Evolutionary conservation across 2,888 invertebrate genomes (phyloP), one percentile per base, ranked within the genome.

Genomic region (Dryococelus australis): DNA sequence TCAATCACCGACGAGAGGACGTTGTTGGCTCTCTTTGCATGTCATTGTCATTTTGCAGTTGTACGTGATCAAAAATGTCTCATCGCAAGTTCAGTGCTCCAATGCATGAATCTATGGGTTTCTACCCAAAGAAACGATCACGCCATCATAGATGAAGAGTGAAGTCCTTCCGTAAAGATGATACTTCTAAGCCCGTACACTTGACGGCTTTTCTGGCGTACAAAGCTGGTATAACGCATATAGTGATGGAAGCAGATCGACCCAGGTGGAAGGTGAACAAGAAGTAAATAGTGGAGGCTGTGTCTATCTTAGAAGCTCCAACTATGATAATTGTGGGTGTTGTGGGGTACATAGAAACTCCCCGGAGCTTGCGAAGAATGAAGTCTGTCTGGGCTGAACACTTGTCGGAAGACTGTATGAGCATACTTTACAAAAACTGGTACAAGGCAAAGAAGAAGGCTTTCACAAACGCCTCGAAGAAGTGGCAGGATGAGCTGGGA

Each of bases 371-470:
- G 89, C 96, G 99, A 88, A 97, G 98, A 86, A 94, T 99, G 90
- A 97, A 98, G 90, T 98, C 99, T 87, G 96, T 99, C 86, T 99
- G 98, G 97, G 99, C 99, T 86, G 99, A 99, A 93, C 99, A 99
- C 95, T 95, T 99, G 92, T 98, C 98, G 83, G 99, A 99, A 93
- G 99, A 99, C 92, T 99, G 99, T 93, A 96, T 98, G 91, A 97
- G 99, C 92, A 96, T 99, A 90, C 99, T 99, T 95, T 99, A 99
- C 95, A 99, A 99, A 95, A 99, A 99, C 94, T 99, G 99, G 99
- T 99, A 98, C 95, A 98, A 98, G 94, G 98, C 98, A 93, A 99
- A 99, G 96, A 99, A 99, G 98, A 99, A 99, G 98, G 99, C 99
- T 90, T 99, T 99, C 94, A 97, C 98, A 90, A 99, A 99, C 94